Evolutionary conservation across 1,140 invertebrate genomes (phyloP).

Genomic region (Bombus sibiricus): DNA sequence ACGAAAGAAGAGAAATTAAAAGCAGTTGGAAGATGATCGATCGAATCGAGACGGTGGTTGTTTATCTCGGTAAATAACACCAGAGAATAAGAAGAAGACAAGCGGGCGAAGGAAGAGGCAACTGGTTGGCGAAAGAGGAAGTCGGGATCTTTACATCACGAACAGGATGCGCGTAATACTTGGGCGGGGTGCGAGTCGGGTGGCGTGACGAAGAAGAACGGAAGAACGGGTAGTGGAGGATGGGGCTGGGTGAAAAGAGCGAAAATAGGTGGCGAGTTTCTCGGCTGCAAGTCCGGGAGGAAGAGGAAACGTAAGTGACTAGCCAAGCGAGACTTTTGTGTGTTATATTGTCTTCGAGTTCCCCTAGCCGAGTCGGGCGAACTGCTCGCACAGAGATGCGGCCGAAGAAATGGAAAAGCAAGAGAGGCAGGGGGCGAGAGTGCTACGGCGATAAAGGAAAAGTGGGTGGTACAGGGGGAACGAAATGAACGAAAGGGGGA

Average conservation of each 20-base stretch:
- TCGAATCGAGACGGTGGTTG: not conserved
- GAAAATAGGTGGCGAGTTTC: conserved; percentile 53
- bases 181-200: conserved; percentile 33
- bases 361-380: not conserved
- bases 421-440: no score
- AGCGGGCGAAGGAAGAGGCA: not conserved
- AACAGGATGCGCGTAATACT: conserved; percentile 63
- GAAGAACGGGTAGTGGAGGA: not conserved
- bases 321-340: conserved; percentile 61
- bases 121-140: conserved; percentile 38
- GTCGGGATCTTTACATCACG: conserved; percentile 52
- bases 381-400: not conserved
- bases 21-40: not conserved
- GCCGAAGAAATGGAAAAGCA: not conserved
- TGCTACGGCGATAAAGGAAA: not conserved
- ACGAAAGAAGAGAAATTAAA: not conserved
- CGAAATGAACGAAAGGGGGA: not conserved
- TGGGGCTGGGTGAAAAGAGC: conserved; percentile 26
- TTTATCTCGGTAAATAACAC: not conserved
- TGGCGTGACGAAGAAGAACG: conserved; percentile 55
- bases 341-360: conserved; percentile 63
- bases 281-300: conserved; percentile 54
- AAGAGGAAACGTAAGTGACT: conserved; percentile 68
- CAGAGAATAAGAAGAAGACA: not conserved
- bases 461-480: not conserved